Base-by-base conservation (phyloP, 2,797 vertebrate species). In the Nannoperca australis region DNA sequence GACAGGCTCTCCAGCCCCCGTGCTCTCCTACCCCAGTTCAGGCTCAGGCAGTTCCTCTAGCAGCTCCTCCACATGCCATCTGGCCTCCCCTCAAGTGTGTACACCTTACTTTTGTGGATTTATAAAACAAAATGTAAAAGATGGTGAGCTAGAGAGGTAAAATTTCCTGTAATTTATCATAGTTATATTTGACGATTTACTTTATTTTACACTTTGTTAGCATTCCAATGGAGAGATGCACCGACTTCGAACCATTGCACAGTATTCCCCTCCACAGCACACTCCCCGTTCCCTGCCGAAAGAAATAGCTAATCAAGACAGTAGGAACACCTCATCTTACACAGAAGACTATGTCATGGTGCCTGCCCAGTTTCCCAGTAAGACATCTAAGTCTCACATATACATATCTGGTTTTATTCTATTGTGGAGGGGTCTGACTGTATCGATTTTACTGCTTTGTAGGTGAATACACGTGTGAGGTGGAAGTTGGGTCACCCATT, bases 331-430 rank as follows among this genome's bases (percentile, higher is more conserved):
- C 0, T 96, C 95, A 27, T 96, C 95, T 3, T 96, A 96, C 89
- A 95, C 95, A 0, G 97, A 98, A 0, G 98, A 99, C 83, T 99
- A 97, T 0, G 97, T 99, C 67, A 96, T 99, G 96, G 96, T 99
- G 75, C 96, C 97, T 0, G 96, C 94, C 13, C 96, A 96, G 91
- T 96, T 96, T 89, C 94, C 96, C 92, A 95, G 97, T 98, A 94
- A 94, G 93, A 78, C 38, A 8, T 22, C 9, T 17, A 1, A 79
- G 7, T 61, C 9, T 74, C 56, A 20, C 27, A 5, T 42, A 0
- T 18, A 13, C 1, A 51, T 56, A 45, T 61, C 12, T 56, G 27
- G 13, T 7, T 53, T n/a, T 15, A n/a, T 70, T 49, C 11, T 64
- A n/a, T 18, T 12, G 3, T 12, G 3, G 38, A 62, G 3, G 72